These are phyloP conservation scores for Xanthia icteritia DNA, from an alignment of 2,888 invertebrate species.

Conservation along the genomic window DNA sequence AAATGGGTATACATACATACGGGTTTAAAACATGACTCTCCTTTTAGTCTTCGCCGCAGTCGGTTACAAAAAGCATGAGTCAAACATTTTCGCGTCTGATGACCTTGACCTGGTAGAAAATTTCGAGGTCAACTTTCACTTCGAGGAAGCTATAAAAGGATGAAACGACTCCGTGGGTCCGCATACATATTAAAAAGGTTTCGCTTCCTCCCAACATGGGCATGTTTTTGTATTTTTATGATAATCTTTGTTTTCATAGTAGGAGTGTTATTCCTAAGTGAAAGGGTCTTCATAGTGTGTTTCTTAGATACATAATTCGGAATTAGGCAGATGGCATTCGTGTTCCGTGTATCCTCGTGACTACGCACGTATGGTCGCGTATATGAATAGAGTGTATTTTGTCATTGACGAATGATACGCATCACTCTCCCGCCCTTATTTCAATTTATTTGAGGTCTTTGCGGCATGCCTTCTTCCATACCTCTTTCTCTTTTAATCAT, in stretches of 20 bases:
- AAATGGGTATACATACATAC: not conserved
- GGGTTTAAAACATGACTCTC: not conserved
- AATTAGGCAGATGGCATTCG: not conserved
- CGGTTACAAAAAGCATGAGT: slow-evolving; percentile 7
- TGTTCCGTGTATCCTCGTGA: not conserved
- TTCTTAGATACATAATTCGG: not conserved
- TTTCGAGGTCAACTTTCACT: slow-evolving; percentile 64
- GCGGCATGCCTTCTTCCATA: too few species aligned
- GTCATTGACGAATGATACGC: not conserved
- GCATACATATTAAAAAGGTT: slow-evolving; percentile 63
- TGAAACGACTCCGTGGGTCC: slow-evolving; percentile 48
- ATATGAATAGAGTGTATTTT: not conserved
- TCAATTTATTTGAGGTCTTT: too few species aligned
- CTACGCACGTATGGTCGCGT: not conserved
- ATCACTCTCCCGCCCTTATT: not conserved
- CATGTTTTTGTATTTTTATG: slow-evolving; percentile 54
- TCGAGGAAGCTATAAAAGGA: slow-evolving; percentile 58
- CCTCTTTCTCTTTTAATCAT: too few species aligned
- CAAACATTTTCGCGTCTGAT: slow-evolving; percentile 21
- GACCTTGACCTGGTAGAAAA: slow-evolving; percentile 49
- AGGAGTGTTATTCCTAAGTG: not conserved
- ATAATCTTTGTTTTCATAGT: slow-evolving; percentile 37
- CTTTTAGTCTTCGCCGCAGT: not conserved
- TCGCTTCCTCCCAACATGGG: slow-evolving; percentile 41
- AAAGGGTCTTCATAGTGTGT: slow-evolving; percentile 22